Evolutionary conservation across 2,888 invertebrate species (phyloP), one percentile per base, ranked within the genome.

Genomic region (Nineta flava): DNA sequence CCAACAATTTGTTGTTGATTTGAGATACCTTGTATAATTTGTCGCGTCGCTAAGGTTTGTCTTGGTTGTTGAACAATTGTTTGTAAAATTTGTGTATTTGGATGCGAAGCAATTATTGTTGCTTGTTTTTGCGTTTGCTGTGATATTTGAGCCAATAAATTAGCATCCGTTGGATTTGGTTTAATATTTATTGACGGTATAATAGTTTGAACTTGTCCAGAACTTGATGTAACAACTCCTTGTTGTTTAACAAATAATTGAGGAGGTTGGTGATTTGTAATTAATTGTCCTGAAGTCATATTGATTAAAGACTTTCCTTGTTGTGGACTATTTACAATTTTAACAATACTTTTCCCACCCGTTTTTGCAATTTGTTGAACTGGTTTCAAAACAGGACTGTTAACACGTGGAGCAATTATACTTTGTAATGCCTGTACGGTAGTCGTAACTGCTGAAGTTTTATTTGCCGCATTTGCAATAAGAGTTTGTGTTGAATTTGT

Each of bases 231-330:
- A 26, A 19, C 13, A 6, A 19, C 12, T 13, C 53, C 49, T 52
- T 57, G 57, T 51, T 57, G 55, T 9, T 54, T 54, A 12, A 54
- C 50, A 52, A 57, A 48, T 13, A 44, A 21, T 21, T 26, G 26
- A 2, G 19, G 44, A 1, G 44, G 44, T 42, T 51, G 53, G 16
- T 59, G 59, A 15, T 62, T 63, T 19, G 60, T 53, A 13, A 61
- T 49, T 46, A 62, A 59, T n/a, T 65, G 57, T 53, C 67, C 66
- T 10, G 65, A 59, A 2, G 67, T 65, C 1, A 72, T 68, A 50
- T 72, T 67, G 55, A 73, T 72, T 9, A 73, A 62, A 1, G 71
- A 67, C 55, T 70, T 65, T 48, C 65, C 66, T 53, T 65, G 64
- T 31, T 40, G 41, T 13, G 48, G 15, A 12, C 60, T 59, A 9